Base-by-base conservation (phyloP, 2,888 invertebrate species). In the Nowickia ferox region DNA sequence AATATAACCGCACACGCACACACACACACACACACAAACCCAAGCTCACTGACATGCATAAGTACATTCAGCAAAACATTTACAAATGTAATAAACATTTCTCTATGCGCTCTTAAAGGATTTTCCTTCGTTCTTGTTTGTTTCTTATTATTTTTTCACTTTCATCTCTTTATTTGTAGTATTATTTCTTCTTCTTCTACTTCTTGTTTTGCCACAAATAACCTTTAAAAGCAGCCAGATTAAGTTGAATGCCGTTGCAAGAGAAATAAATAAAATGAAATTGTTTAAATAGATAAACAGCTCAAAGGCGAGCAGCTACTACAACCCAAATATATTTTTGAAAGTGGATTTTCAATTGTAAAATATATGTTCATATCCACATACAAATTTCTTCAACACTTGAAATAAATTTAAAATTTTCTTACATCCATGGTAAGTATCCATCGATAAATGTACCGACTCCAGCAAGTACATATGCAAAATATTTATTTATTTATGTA, bases 81-180 rank as follows among this genome's bases (percentile, higher is more conserved):
- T 48, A 66, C 74, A 79, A 74, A 76, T 68, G 79, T 57, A 75
- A 84, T 84, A 84, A 84, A 84, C 71, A 76, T 84, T 80, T 80
- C 57, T 79, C 63, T 51, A 38, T 80, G 48, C n/a, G 75, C 78
- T 79, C 85, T 85, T 85, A 85, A 85, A 85, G 85, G 85, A 82
- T 85, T 85, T 85, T 78, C 71, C 6, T 78, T 53, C 68, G 30
- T 61, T 75, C 19, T 75, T 75, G 40, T 66, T 71, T 44, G 38
- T 71, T 72, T 61, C 68, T 55, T 61, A 30, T 69, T 30, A 30
- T 30, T 30, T 71, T 55, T 79, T 53, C 44, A 69, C 61, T 69
- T 78, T 78, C 69, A 53, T 79, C 63, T 71, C 66, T 79, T 71
- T 63, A 38, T 69, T 74, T 48, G 57, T 15, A 65, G 1, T 74